Conservation (phyloP, 2,797 vertebrate genomes). For the Dromococcyx pavoninus region DNA sequence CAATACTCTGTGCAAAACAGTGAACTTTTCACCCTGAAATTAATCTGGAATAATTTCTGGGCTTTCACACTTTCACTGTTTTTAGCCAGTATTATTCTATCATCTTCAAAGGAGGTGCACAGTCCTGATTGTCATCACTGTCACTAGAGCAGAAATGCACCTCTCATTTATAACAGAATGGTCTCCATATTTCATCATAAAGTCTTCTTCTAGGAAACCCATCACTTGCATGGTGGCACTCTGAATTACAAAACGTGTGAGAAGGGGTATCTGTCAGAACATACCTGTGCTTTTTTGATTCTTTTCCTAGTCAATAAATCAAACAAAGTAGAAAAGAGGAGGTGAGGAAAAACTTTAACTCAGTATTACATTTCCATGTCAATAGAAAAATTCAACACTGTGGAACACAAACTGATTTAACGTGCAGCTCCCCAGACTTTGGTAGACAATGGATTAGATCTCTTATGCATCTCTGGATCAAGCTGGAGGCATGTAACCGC, state of each 20-base stretch:
- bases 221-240: neutral
- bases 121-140: neutral
- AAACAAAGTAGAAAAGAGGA: conserved; percentile 2
- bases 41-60: neutral
- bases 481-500: neutral
- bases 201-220: neutral
- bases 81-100: neutral
- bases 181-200: neutral
- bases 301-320: neutral
- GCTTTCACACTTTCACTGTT: neutral
- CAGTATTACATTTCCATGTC: neutral
- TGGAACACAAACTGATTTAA: neutral
- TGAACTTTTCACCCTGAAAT: neutral
- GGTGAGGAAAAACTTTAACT: neutral
- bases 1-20: neutral
- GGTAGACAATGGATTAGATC: neutral
- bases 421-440: neutral
- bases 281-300: neutral
- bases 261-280: neutral
- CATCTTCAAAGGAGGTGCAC: neutral
- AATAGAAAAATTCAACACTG: neutral
- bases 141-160: neutral
- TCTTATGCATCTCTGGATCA: neutral
- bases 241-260: neutral
- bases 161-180: neutral